Percentiles rank a stretch among this genome's conserved stretches.
Evolutionary conservation across 2,797 vertebrate species (phyloP).

Genomic region (Ceyx erithaca): DNA sequence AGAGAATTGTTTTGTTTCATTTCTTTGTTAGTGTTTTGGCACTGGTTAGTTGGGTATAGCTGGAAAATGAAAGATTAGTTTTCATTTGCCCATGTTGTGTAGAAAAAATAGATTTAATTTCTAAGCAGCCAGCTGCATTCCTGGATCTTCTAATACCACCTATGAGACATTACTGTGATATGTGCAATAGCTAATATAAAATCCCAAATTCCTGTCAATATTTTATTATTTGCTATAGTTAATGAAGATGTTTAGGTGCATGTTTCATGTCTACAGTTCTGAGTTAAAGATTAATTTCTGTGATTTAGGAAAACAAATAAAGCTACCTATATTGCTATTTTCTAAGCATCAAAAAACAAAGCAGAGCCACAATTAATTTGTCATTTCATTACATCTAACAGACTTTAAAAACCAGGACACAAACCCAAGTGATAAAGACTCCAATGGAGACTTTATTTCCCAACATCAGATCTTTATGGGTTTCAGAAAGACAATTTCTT

Average conservation of each 20-base stretch:
- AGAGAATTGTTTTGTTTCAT: neutral
- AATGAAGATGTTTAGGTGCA: constrained; percentile 46
- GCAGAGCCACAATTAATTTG: constrained; percentile 10
- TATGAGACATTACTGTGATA: constrained; percentile 21
- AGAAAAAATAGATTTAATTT: neutral
- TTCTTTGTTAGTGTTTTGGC: constrained; percentile 33
- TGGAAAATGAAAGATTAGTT: constrained; percentile 16
- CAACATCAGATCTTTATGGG: neutral
- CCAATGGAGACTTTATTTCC: neutral
- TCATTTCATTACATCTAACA: constrained; percentile 5
- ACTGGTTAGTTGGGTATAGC: neutral
- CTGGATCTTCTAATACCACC: neutral
- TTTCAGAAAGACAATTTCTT: constrained; percentile 16
- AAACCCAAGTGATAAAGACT: neutral
- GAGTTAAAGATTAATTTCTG: constrained; percentile 15
- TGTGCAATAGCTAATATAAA: neutral
- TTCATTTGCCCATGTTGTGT: constrained; percentile 1
- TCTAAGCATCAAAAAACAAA: constrained; percentile 26
- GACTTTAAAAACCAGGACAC: neutral
- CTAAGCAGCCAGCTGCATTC: constrained; percentile 17
- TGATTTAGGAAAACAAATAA: neutral
- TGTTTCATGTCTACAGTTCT: constrained; percentile 39
- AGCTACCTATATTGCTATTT: neutral
- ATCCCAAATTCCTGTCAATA: constrained; percentile 35
- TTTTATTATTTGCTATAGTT: constrained; percentile 35